These are phyloP conservation scores for Acanthornis magna DNA, from an alignment of 2,797 vertebrate species.

Conservation along the genomic window DNA sequence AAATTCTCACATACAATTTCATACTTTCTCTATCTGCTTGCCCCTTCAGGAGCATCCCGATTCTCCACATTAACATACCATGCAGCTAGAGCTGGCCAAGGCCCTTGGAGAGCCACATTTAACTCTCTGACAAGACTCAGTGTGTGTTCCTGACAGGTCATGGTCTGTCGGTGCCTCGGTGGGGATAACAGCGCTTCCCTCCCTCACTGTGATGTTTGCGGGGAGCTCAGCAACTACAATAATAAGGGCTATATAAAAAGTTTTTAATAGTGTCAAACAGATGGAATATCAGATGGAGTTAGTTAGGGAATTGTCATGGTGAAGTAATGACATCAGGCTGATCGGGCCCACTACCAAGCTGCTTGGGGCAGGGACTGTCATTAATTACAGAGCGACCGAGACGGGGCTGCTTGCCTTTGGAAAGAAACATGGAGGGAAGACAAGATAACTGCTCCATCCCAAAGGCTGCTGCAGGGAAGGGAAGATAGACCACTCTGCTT, in stretches of 20 bases:
- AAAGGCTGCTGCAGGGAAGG: not conserved
- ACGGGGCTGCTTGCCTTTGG: not conserved
- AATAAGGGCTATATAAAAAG: conserved; percentile 15
- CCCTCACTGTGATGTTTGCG: not conserved
- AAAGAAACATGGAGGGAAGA: rapidly evolving
- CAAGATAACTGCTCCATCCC: not conserved
- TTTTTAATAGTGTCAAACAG: conserved; percentile 50
- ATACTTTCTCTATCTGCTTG: not conserved
- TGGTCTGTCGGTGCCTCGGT: not conserved
- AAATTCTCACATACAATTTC: not conserved
- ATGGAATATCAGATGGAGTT: conserved; percentile 56
- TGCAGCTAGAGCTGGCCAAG: not conserved
- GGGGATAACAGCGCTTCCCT: conserved; percentile 18
- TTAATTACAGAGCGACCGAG: conserved; percentile 1
- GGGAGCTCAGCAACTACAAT: conserved; percentile 28
- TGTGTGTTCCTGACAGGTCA: conserved; percentile 37
- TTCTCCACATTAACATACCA: not conserved
- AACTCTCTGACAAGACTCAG: not conserved
- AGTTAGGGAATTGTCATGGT: conserved; percentile 54
- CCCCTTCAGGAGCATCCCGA: not conserved
- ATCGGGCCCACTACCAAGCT: conserved; percentile 53
- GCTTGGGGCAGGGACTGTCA: conserved; percentile 50
- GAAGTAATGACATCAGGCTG: conserved; percentile 59
- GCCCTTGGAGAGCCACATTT: not conserved
- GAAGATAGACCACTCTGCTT: not conserved